Evolutionary conservation across 2,888 invertebrate genomes (phyloP).

Genomic region (Drosophila villosipedis): DNA sequence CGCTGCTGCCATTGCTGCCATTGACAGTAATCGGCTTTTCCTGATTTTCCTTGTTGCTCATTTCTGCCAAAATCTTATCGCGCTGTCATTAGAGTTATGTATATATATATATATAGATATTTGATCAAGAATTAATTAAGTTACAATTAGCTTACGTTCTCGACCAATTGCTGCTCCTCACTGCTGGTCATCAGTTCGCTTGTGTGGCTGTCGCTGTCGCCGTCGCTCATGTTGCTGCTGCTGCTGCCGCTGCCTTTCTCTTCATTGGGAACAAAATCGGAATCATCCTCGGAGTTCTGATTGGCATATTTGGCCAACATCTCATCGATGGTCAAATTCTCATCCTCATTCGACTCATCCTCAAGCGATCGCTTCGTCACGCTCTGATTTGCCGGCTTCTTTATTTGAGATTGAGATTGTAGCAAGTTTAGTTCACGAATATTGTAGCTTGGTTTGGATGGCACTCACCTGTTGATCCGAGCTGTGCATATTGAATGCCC

Average conservation of each 20-base stretch:
- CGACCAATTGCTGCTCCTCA: slow-evolving; percentile 31
- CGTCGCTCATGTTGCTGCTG: slow-evolving; percentile 10
- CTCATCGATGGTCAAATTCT: slow-evolving; percentile 73
- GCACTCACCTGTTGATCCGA: slow-evolving; percentile 43
- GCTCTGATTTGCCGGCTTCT: slow-evolving; percentile 18
- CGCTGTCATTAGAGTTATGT: not conserved
- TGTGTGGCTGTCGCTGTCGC: slow-evolving; percentile 28
- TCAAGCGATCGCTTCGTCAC: slow-evolving; percentile 64
- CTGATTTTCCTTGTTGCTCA: slow-evolving; percentile 5
- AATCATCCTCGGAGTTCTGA: slow-evolving; percentile 78
- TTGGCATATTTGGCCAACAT: slow-evolving; percentile 79
- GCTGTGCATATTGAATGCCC: slow-evolving; percentile 21
- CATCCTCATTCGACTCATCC: slow-evolving; percentile 55
- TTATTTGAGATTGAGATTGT: not conserved
- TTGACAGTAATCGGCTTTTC: slow-evolving; percentile 29
- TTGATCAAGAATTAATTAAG: not conserved
- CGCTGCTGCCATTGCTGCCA: slow-evolving; percentile 45
- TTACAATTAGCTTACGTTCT: slow-evolving; percentile 30
- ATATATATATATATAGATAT: no score
- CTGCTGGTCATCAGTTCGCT: slow-evolving; percentile 54
- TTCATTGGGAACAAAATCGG: slow-evolving; percentile 79
- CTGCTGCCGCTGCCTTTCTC: slow-evolving; percentile 43
- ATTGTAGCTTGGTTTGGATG: not conserved
- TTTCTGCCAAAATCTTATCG: slow-evolving; percentile 14
- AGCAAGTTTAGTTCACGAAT: not conserved